Percentiles rank a stretch among this genome's conserved stretches.
phyloP scores from a whole-genome alignment of 2,113 vertebrate species.

The Dunckerocampus dactyliophorus region DNA sequence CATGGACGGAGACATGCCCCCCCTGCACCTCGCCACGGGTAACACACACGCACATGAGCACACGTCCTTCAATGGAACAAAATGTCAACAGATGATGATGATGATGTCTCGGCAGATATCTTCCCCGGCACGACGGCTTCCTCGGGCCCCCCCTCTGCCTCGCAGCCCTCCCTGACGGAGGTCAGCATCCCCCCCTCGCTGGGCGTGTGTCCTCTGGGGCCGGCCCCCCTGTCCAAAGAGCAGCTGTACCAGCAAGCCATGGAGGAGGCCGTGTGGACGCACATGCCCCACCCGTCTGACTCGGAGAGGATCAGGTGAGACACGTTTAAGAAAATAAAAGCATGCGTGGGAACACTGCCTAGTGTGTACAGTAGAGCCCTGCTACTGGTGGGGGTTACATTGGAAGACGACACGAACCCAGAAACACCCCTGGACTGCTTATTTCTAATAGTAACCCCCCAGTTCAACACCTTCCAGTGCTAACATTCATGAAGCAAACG shows the following conservation, averaged over 20 bases:
- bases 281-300: constrained; percentile 94
- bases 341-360: no score
- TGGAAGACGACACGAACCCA: no score
- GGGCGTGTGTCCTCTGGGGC: constrained; percentile 87
- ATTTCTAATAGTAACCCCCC: no score
- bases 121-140: constrained; percentile 79
- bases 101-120: constrained; percentile 60
- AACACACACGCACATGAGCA: neutral
- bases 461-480: no score
- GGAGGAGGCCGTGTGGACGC: constrained; percentile 90
- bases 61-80: no score
- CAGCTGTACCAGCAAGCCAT: constrained; percentile 93
- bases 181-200: constrained; percentile 88
- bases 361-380: no score
- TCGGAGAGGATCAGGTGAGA: constrained; percentile 86
- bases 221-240: constrained; percentile 87
- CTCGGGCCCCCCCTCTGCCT: constrained; percentile 61
- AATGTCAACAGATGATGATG: neutral
- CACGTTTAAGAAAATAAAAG: no score
- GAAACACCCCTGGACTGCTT: no score
- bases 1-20: constrained; percentile 82
- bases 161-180: constrained; percentile 81
- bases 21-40: constrained; percentile 75
- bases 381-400: no score
- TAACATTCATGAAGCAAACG: no score